phyloP scores from a whole-genome alignment of 2,113 vertebrate species.

The Nanorana parkeri region DNA sequence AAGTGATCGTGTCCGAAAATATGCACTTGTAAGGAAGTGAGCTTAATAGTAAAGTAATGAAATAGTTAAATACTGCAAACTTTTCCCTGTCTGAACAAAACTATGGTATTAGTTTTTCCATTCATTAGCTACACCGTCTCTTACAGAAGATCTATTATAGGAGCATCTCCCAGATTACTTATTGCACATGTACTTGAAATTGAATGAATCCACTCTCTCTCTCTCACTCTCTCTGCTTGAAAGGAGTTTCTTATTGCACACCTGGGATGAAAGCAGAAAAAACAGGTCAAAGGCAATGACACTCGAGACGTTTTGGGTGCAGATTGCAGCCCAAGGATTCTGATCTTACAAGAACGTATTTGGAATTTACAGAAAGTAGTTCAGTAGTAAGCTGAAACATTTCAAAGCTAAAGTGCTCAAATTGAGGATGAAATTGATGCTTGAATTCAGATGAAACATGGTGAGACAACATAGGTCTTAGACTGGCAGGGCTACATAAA shows the following conservation, averaged over 20 bases:
- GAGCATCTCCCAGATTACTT: background rate
- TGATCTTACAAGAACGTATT: background rate
- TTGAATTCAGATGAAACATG: background rate
- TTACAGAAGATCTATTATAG: no score
- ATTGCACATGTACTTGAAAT: background rate
- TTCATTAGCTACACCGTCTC: no score
- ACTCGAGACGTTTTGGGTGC: background rate
- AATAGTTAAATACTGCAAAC: no score
- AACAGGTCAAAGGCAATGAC: background rate
- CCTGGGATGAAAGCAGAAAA: background rate
- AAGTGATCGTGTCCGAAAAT: no score
- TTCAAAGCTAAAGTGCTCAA: background rate
- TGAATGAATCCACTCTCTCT: background rate
- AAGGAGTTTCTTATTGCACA: background rate
- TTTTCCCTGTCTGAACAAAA: no score
- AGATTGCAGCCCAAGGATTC: background rate
- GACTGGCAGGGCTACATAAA: background rate
- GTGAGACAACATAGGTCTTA: background rate
- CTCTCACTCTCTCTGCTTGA: background rate
- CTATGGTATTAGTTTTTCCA: no score
- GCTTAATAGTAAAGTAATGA: no score
- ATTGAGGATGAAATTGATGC: background rate
- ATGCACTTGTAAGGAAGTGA: no score
- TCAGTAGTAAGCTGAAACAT: background rate
- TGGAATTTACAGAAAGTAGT: background rate